Evolutionary conservation across 2,797 vertebrate species (phyloP).

Genomic region (Poeciliopsis gracilis): DNA sequence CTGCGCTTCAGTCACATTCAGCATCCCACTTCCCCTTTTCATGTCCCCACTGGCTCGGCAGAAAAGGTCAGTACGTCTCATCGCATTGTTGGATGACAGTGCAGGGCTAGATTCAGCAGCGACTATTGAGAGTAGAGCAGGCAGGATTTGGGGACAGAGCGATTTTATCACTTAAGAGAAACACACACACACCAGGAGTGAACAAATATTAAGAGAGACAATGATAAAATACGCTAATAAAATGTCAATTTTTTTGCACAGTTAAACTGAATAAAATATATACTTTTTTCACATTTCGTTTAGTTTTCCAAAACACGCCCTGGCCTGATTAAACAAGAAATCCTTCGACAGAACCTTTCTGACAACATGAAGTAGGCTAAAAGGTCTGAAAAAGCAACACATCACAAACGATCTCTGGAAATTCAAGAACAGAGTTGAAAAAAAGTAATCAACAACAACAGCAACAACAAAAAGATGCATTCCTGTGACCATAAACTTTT

Average conservation of each 20-base stretch:
- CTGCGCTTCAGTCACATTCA: conserved; percentile 68
- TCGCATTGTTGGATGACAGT: conserved; percentile 39
- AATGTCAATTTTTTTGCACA: too few species aligned
- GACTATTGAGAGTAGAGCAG: conserved; percentile 35
- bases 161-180: conserved; percentile 25
- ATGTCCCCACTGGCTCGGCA: conserved; percentile 39
- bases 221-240: conserved; percentile 7
- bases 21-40: conserved; percentile 53
- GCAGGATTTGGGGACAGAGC: conserved; percentile 26
- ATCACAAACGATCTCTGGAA: neutral
- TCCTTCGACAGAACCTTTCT: neutral
- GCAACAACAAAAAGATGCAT: neutral
- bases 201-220: neutral
- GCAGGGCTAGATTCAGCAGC: conserved; percentile 35
- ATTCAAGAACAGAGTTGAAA: neutral
- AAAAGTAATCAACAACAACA: neutral
- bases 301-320: neutral
- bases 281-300: neutral
- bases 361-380: too few species aligned
- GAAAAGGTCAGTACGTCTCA: conserved; percentile 53
- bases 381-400: neutral
- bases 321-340: neutral
- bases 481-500: neutral
- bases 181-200: conserved; percentile 7
- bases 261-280: neutral